Percentiles rank a stretch among this genome's conserved stretches.
Conservation (phyloP, 2,888 invertebrate genomes). For the Meteorus colon region DNA sequence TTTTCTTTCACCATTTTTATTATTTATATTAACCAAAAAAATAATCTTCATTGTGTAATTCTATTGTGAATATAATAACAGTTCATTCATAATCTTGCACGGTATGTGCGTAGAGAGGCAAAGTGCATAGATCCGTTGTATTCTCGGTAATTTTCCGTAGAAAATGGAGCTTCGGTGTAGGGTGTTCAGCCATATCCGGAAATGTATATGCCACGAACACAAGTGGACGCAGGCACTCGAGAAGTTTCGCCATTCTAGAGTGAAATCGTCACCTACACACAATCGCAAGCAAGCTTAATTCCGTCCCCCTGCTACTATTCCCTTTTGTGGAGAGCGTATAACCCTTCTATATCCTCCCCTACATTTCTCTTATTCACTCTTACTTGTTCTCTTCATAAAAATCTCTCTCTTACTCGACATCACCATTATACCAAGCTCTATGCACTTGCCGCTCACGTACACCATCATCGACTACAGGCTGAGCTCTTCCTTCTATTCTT, state of each 20-base stretch:
- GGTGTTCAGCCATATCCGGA: neutral
- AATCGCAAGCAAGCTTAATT: neutral
- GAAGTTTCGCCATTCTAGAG: conserved; percentile 49
- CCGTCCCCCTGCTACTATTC: conserved; percentile 34
- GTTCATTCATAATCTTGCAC: neutral
- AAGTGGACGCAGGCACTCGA: conserved; percentile 47
- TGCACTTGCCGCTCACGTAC: conserved; percentile 49
- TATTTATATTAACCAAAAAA: too few species aligned
- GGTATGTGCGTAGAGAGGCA: neutral
- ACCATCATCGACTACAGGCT: conserved; percentile 45
- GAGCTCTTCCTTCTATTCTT: conserved; percentile 48
- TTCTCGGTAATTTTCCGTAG: conserved; percentile 41
- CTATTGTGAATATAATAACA: too few species aligned
- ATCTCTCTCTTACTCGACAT: conserved; percentile 12
- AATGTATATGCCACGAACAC: neutral
- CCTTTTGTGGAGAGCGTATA: conserved; percentile 18
- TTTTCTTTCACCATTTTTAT: too few species aligned
- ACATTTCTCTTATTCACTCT: neutral
- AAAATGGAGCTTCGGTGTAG: conserved; percentile 7
- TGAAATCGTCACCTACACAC: conserved; percentile 30
- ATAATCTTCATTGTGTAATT: too few species aligned
- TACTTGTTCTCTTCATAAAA: conserved; percentile 25
- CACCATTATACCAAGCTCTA: conserved; percentile 42
- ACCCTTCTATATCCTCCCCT: neutral
- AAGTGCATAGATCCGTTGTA: conserved; percentile 6